A percentile compares a stretch with the other conserved stretches of the same genome.
phyloP scores from a whole-genome alignment of 2,888 invertebrate genomes.

The Camptogramma bilineatum region DNA sequence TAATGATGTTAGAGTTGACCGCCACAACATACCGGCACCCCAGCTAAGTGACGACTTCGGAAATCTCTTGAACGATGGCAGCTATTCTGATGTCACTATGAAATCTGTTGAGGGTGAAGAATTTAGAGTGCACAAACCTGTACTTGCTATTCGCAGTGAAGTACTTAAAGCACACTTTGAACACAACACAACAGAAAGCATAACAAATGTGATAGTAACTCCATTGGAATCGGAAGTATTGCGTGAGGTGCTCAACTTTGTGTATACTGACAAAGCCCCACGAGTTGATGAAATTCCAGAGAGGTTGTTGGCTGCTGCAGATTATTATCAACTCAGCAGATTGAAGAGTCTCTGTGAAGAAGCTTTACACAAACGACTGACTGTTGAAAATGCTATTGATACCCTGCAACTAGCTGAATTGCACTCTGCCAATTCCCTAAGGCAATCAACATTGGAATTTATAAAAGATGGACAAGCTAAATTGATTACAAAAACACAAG shows the following conservation, averaged over 20 bases:
- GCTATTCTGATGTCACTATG: constrained; percentile 76
- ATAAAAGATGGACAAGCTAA: constrained; percentile 79
- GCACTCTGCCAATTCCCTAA: constrained; percentile 71
- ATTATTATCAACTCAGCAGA: constrained; percentile 74
- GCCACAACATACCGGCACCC: constrained; percentile 62
- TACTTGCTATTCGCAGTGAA: constrained; percentile 74
- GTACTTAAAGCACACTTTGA: constrained; percentile 79
- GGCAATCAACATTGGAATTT: constrained; percentile 72
- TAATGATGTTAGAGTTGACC: constrained; percentile 72
- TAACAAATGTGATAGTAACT: constrained; percentile 72
- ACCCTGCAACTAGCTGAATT: constrained; percentile 75
- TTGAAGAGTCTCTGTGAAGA: constrained; percentile 76
- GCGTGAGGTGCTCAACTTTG: constrained; percentile 71
- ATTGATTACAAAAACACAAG: constrained; percentile 74
- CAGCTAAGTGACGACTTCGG: constrained; percentile 75
- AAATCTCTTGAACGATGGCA: constrained; percentile 67
- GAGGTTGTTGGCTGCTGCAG: constrained; percentile 74
- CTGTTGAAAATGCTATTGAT: constrained; percentile 78
- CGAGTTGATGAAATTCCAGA: constrained; percentile 78
- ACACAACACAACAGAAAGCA: constrained; percentile 75
- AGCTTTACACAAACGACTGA: constrained; percentile 73
- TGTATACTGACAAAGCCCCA: constrained; percentile 78
- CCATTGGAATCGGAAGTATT: constrained; percentile 73
- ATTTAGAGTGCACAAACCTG: constrained; percentile 75
- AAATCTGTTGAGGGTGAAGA: constrained; percentile 73